Base-by-base conservation (phyloP, 2,888 invertebrate genomes). In the Temnothorax unifasciatus region DNA sequence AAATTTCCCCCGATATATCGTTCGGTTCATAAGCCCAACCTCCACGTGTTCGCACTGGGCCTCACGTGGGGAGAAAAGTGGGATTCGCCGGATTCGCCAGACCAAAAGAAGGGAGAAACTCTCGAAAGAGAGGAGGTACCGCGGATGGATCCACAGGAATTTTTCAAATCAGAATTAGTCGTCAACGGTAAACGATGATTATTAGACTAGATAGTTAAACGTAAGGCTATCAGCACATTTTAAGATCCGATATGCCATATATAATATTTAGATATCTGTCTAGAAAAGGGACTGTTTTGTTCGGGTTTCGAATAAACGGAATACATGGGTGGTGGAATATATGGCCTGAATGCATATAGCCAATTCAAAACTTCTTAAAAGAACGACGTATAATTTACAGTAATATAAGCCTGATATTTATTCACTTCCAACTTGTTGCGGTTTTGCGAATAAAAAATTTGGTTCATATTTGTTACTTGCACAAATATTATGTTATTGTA, bases 1-100 rank as follows among this genome's bases (percentile, higher is more conserved):
- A 94, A 93, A 92, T 93, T 92, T 93, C 90, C 92, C 93, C 88
- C 89, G 90, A 90, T 90, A 89, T 87, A 86, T 88, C 90, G 90
- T 86, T 74, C 82, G 85, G 83, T 86, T 86, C 85, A 83, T 86
- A 82, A 68, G 88, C 87, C 91, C 89, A 90, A 87, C 88, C 88
- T 88, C 88, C 86, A 87, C 87, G 86, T 77, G 76, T 68, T 71
- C 76, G 77, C 57, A 75, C 77, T 63, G 44, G 84, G 77, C 38
- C 61, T 71, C 57, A 85, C 75, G 86, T 88, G 85, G 90, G 89
- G 90, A 92, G 89, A 90, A 91, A 91, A 91, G 90, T 87, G 79
- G 90, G 90, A 88, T 88, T 75, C 82, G 86, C 74, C 77, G 90
- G 90, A 88, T 88, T 75, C 82, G 86, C 74, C 77, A 82, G 82